Conservation (phyloP, 1,140 invertebrate genomes). For the Meteorus sp. region DNA sequence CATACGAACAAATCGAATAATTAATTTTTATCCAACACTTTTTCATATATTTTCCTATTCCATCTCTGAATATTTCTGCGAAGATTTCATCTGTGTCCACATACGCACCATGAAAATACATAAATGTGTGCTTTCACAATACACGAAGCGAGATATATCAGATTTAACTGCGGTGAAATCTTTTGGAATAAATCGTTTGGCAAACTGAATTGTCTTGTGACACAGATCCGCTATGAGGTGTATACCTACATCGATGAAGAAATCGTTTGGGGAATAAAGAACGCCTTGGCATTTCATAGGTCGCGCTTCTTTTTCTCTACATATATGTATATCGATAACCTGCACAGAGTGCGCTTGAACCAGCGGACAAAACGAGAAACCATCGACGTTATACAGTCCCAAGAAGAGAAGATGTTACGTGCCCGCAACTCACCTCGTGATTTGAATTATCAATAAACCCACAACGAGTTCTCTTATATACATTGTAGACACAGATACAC, state of each 20-base stretch:
- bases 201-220: not conserved
- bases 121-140: too few species aligned
- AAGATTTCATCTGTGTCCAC: too few species aligned
- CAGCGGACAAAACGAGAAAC: constrained; percentile 11
- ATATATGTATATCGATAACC: constrained; percentile 21
- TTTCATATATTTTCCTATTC: too few species aligned
- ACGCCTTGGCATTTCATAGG: constrained; percentile 2
- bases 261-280: constrained; percentile 25
- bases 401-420: constrained; percentile 45
- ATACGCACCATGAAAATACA: too few species aligned
- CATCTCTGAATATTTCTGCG: too few species aligned
- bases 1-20: too few species aligned
- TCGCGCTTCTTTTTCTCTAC: too few species aligned
- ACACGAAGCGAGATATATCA: too few species aligned
- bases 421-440: constrained; percentile 36
- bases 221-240: not conserved
- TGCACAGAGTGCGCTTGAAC: constrained; percentile 26
- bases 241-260: constrained; percentile 23
- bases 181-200: not conserved
- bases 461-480: constrained; percentile 5
- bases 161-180: too few species aligned
- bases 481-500: too few species aligned
- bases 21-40: too few species aligned
- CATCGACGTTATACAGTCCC: constrained; percentile 29
- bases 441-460: constrained; percentile 29